Evolutionary conservation across 2,113 vertebrate species (phyloP), one percentile per base, ranked within the genome.

Genomic region (Oenanthe melanoleuca): DNA sequence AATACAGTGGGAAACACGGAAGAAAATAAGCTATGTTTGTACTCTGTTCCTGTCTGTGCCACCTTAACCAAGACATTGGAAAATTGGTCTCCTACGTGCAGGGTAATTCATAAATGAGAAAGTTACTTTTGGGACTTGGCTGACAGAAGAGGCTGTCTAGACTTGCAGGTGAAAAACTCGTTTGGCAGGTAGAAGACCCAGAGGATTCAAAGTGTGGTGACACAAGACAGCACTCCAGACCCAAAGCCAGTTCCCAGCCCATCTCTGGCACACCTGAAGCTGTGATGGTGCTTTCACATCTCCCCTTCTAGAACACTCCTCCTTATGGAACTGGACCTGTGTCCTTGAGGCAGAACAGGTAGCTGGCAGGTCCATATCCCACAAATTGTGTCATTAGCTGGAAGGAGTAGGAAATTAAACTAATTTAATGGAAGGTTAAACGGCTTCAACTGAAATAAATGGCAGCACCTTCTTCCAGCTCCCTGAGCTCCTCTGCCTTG

Each of bases 131-230:
- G 61, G 37, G 42, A 70, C 0, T 3, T 40, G 38, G 13, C 42
- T 74, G 60, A 49, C 52, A 67, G 31, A 94, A 55, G 31, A 81
- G 25, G 6, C 12, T 50, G 13, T 63, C 53, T 88, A 29, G 67
- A 61, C 60, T 40, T 57, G 12, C 20, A 56, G 26, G 33, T 2
- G 3, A 64, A 59, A 52, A 34, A 18, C 29, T 80, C 0, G 0
- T 31, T 77, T 3, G 2, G 24, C 56, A 45, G 18, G 17, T 57
- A 80, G 66, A 44, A 82, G 7, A 40, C 26, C 0, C 2, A 77
- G 63, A 75, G 15, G 12, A 67, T n/a, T 66, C 24, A 80, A 72
- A 66, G 28, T 0, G 0, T 25, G 22, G n/a, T 65, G 72, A 40
- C 28, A 53, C 31, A 45, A 50, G 42, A 73, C 14, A 86, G 13